These are phyloP conservation scores for Paratilapia polleni DNA, from an alignment of 2,113 vertebrate genomes.

Conservation along the genomic window DNA sequence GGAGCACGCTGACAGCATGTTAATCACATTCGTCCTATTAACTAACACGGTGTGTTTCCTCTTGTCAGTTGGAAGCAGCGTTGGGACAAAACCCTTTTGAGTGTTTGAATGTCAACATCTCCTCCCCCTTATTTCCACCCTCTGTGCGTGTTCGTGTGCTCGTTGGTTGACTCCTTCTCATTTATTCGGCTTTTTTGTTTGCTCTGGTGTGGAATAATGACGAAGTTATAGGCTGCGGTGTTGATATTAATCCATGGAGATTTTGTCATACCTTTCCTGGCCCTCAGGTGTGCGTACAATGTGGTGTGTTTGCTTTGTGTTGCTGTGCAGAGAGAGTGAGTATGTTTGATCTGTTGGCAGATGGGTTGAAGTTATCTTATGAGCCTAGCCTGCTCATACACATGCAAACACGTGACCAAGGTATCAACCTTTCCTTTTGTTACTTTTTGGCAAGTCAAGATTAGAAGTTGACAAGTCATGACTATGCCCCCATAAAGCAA, in stretches of 20 bases:
- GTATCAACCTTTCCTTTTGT: not conserved
- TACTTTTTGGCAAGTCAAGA: slow-evolving; percentile 38
- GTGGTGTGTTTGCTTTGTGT: slow-evolving; percentile 2
- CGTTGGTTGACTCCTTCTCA: not conserved
- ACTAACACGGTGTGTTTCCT: slow-evolving; percentile 38
- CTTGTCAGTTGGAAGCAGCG: slow-evolving; percentile 33
- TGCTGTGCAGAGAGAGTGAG: not conserved
- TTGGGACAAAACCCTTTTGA: slow-evolving; percentile 54
- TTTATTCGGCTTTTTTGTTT: not conserved
- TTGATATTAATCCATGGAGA: slow-evolving; percentile 15
- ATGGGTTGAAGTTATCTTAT: slow-evolving; percentile 12
- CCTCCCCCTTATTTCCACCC: slow-evolving; percentile 22
- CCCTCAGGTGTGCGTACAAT: slow-evolving; percentile 11
- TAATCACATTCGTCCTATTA: slow-evolving; percentile 52
- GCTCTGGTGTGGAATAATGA: not conserved
- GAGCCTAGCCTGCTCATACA: not conserved
- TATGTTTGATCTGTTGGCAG: slow-evolving; percentile 12
- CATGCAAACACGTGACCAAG: not conserved
- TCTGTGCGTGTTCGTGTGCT: not conserved
- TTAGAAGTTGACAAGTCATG: slow-evolving; percentile 27
- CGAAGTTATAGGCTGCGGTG: not conserved
- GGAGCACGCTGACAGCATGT: slow-evolving; percentile 32
- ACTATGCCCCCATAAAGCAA: not conserved
- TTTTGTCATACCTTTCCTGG: not conserved
- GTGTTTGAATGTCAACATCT: slow-evolving; percentile 64